Base-by-base conservation (phyloP, 2,888 invertebrate genomes). In the Crioceris asparagi region DNA sequence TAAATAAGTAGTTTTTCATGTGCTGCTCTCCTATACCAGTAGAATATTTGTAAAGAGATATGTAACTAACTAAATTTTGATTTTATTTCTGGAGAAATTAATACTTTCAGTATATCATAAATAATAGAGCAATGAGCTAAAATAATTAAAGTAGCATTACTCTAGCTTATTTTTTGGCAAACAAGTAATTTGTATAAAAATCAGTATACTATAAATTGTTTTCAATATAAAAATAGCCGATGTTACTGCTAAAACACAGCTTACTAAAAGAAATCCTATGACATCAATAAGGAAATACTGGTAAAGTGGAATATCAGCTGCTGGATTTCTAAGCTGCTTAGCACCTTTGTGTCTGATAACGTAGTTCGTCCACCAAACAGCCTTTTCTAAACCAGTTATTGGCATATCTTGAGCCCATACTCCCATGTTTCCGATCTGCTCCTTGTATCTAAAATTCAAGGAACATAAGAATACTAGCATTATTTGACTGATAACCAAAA, bases 311-410 rank as follows among this genome's bases (percentile, higher is more conserved):
- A 38, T 19, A n/a, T 41, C 41, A 2, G 38, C 35, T 2, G 21
- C 17, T 1, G 34, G 37, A 19, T 40, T 27, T 18, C 36, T 26
- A 10, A 41, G 35, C 8, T 41, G 32, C 11, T 38, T 32, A 10
- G 38, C 38, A 5, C 31, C 23, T 16, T 31, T 31, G 21, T 41
- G 38, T 17, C 38, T 25, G 8, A 41, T 35, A 5, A 41, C 38
- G 18, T 41, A 41, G 15, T 41, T 38, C 8, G 38, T 38, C 41
- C 41, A 41, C 41, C 41, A 41, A 15, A 41, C 33, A 8, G 41
- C 38, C 25, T 41, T 38, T 14, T 41, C 41, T 15, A 41, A 30
- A 6, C 41, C 41, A 3, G 38, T 32, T 35, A 41, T 38, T 15
- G 35, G 35, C 17, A 21, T 25, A 25, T 34, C 34, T 15, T 21